Evolutionary conservation across 2,888 invertebrate genomes (phyloP).

Genomic region (Cynaeus angustus): DNA sequence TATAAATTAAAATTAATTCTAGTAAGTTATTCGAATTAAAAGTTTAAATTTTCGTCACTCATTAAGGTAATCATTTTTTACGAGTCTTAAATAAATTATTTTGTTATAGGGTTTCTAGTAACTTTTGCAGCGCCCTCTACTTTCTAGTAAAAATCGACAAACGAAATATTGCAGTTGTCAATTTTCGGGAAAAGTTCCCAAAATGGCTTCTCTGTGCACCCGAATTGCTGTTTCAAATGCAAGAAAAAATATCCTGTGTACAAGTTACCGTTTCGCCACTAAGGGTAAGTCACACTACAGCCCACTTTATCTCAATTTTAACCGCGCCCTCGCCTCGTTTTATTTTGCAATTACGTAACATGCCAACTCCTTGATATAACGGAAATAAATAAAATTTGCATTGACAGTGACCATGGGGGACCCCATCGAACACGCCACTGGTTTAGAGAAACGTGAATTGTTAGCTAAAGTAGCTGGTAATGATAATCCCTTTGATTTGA

Average conservation of each 20-base stretch:
- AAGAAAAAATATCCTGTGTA: conserved; percentile 78
- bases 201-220: conserved; percentile 87
- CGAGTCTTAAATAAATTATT: no score
- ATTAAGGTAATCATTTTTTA: no score
- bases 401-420: conserved; percentile 81
- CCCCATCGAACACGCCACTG: conserved; percentile 94
- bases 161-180: conserved; percentile 38
- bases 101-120: no score
- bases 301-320: not conserved
- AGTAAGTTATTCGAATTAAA: no score
- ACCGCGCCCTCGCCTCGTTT: not conserved
- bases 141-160: conserved; percentile 15
- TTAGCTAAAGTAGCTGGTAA: conserved; percentile 90
- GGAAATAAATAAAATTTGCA: conserved; percentile 34
- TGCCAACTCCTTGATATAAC: conserved; percentile 1
- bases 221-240: conserved; percentile 80
- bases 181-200: conserved; percentile 57
- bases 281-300: conserved; percentile 72
- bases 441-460: conserved; percentile 92
- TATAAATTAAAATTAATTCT: no score
- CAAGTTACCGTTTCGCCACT: conserved; percentile 76
- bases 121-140: conserved; percentile 42
- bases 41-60: no score
- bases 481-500: conserved; percentile 90
- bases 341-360: conserved; percentile 66